A percentile compares a stretch with the other conserved stretches of the same genome.
Conservation (phyloP, 2,113 vertebrate species). For the Salvelinus sp. region DNA sequence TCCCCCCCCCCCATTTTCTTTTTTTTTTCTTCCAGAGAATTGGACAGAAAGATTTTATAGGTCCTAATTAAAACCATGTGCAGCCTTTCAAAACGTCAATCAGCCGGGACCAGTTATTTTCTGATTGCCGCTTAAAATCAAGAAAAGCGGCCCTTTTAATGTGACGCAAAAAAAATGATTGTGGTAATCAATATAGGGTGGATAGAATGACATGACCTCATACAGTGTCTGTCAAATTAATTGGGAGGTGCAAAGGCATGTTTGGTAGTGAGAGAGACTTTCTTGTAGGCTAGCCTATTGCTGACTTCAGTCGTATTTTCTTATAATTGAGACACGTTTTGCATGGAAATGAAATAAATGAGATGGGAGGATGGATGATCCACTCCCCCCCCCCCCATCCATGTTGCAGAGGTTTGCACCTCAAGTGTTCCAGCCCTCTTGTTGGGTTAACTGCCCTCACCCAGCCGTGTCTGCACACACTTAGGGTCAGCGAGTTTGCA, state of each 20-base stretch:
- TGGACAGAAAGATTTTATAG: constrained; percentile 82
- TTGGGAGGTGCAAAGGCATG: constrained; percentile 1
- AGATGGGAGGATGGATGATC: constrained; percentile 33
- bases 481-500: constrained; percentile 83
- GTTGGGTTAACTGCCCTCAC: constrained; percentile 79
- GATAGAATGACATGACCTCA: constrained; percentile 50
- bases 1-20: background rate
- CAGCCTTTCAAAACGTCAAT: constrained; percentile 84
- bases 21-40: constrained; percentile 44
- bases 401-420: constrained; percentile 63
- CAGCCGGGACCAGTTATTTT: constrained; percentile 59
- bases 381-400: constrained; percentile 36
- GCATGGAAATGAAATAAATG: constrained; percentile 28
- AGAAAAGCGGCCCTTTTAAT: constrained; percentile 34
- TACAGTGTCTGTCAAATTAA: constrained; percentile 33
- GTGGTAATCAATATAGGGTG: constrained; percentile 53
- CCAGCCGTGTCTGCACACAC: constrained; percentile 72
- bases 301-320: background rate
- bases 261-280: background rate
- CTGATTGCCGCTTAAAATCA: constrained; percentile 56
- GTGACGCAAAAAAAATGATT: background rate
- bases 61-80: constrained; percentile 93
- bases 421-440: constrained; percentile 64
- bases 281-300: background rate
- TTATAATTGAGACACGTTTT: background rate